Conservation (phyloP, 2,113 vertebrate species). For the Dendrocopos noguchii region DNA sequence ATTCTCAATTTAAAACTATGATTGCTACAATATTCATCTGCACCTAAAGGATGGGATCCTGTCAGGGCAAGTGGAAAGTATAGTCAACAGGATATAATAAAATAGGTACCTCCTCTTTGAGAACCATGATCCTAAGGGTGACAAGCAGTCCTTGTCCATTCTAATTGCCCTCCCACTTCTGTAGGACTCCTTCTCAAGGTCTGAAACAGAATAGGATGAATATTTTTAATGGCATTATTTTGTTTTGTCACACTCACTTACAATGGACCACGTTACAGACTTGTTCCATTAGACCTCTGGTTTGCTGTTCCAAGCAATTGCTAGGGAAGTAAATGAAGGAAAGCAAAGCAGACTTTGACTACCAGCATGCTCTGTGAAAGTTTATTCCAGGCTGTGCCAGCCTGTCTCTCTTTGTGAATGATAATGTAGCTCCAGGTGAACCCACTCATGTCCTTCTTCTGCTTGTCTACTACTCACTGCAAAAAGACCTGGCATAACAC, state of each 20-base stretch:
- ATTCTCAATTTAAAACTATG: neutral
- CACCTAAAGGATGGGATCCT: neutral
- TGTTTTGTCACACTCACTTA: neutral
- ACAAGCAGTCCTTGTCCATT: neutral
- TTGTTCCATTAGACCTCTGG: neutral
- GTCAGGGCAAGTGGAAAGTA: neutral
- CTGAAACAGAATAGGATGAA: neutral
- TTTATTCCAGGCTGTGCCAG: neutral
- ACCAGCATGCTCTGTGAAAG: neutral
- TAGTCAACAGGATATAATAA: neutral
- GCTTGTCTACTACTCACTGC: neutral
- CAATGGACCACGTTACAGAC: neutral
- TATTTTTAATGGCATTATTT: neutral
- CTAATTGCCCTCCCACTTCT: neutral
- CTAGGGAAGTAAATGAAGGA: neutral
- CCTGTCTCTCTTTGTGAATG: neutral
- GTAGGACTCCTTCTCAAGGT: neutral
- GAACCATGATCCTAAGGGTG: neutral
- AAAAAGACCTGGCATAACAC: neutral
- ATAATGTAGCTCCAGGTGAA: neutral
- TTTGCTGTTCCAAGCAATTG: neutral
- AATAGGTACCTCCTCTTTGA: neutral
- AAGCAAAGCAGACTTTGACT: neutral
- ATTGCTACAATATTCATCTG: neutral
- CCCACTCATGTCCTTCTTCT: neutral